These are phyloP conservation scores for Recurvirostra avosetta DNA, from an alignment of 2,113 vertebrate species.

Conservation along the genomic window DNA sequence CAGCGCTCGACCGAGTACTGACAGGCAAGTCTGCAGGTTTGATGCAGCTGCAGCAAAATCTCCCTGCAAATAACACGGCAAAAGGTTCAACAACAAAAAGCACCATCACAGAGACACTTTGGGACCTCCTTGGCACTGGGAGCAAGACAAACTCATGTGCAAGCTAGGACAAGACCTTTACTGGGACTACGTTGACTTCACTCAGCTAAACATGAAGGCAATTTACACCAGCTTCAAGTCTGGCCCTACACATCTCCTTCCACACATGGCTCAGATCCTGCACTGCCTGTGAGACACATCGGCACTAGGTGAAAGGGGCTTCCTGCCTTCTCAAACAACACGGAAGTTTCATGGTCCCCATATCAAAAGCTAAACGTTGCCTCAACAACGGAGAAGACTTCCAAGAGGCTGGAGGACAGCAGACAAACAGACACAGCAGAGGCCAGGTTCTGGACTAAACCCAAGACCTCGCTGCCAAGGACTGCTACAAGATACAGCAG, in stretches of 20 bases:
- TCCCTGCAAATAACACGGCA: constrained; percentile 68
- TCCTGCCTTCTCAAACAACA: not conserved
- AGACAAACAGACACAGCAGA: not conserved
- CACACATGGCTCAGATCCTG: not conserved
- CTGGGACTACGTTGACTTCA: too few species aligned
- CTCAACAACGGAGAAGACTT: not conserved
- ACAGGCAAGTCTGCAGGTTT: constrained; percentile 91
- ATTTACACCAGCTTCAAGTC: not conserved
- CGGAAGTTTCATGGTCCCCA: not conserved
- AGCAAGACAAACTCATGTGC: not conserved
- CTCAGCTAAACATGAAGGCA: not conserved
- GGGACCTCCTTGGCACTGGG: not conserved
- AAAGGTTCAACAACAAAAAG: not conserved
- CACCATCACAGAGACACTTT: not conserved
- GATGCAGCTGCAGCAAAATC: constrained; percentile 84
- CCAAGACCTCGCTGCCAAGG: not conserved
- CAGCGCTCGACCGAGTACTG: constrained; percentile 84
- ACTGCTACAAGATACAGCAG: not conserved
- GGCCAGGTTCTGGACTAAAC: not conserved
- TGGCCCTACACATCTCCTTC: not conserved
- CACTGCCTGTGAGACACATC: not conserved
- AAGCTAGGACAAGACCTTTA: not conserved
- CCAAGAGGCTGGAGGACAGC: not conserved
- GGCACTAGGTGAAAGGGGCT: not conserved
- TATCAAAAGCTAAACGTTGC: not conserved